Conservation (phyloP, 30 jellyfish, hydroid and myxozoan species). For the Hydractinia echinata region DNA sequence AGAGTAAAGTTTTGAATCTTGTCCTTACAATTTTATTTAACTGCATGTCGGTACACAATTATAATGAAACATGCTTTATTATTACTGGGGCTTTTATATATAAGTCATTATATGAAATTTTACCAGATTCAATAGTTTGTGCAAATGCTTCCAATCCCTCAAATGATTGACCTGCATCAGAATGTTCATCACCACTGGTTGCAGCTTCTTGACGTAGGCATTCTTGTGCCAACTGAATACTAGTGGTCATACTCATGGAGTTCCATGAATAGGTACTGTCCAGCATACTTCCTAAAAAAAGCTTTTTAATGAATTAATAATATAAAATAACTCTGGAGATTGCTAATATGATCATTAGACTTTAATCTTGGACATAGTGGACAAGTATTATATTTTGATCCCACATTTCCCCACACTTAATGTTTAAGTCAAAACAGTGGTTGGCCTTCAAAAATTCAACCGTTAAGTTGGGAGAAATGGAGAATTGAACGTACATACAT, state of each 20-base stretch:
- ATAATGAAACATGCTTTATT: not conserved
- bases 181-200: constrained; percentile 55
- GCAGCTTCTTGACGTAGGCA: constrained; percentile 82
- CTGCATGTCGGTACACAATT: not conserved
- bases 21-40: not conserved
- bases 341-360: too few species aligned
- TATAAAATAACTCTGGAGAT: too few species aligned
- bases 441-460: too few species aligned
- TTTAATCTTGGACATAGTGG: too few species aligned
- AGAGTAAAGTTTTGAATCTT: not conserved
- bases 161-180: constrained; percentile 68
- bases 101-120: not conserved
- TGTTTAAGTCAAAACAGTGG: too few species aligned
- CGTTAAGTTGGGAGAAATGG: too few species aligned
- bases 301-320: not conserved
- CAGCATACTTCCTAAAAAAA: constrained; percentile 53
- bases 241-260: constrained; percentile 95
- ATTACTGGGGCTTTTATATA: not conserved
- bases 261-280: constrained; percentile 91
- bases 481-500: too few species aligned
- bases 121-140: constrained; percentile 96
- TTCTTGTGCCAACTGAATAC: constrained; percentile 92
- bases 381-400: too few species aligned
- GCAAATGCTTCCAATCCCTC: constrained; percentile 99
- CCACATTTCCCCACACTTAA: too few species aligned